Evolutionary conservation across 2,888 invertebrate genomes (phyloP), one percentile per base, ranked within the genome.

Genomic region (Spodoptera exigua): DNA sequence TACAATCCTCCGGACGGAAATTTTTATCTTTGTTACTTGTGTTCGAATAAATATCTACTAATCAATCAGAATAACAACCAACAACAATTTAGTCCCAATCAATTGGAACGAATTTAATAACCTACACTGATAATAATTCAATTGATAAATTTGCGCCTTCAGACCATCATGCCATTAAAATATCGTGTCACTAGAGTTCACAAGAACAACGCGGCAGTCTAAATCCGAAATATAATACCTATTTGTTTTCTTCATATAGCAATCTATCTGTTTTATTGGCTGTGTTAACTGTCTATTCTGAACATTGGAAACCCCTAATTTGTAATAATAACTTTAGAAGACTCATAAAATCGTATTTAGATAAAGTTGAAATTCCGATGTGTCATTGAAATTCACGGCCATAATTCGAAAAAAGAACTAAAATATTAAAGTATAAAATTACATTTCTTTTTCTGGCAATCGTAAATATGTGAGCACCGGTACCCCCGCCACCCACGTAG

Each of bases 401-500:
- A 39, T 60, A 53, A 61, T 66, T 58, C 36, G 36, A 56, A 58
- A 74, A 53, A 54, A 66, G 48, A 74, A 72, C 51, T 61, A 68
- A 60, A 46, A 44, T 64, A 40, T 66, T 64, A 49, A 39, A 53
- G 37, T 60, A 74, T 74, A 70, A 51, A 66, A 66, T 68, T 66
- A 59, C 58, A 49, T 51, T 70, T 65, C 36, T 67, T 74, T 71
- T 65, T 45, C 53, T 54, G 44, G 58, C 51, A 64, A 61, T 76
- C 58, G 60, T 77, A 68, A 74, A 65, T 74, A 71, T 75, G 64
- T 62, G 60, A 49, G 57, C 64, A 63, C 73, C 64, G 70, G 74
- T 76, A 75, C 62, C 56, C 57, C 61, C 36, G 80, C 89, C 91
- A 88, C 89, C 88, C 89, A 90, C 89, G 80, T 81, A 74, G 89